Percentiles rank a stretch among this genome's conserved stretches.
phyloP scores from a whole-genome alignment of 1,140 invertebrate genomes.

The Gonatopus flavifemur region DNA sequence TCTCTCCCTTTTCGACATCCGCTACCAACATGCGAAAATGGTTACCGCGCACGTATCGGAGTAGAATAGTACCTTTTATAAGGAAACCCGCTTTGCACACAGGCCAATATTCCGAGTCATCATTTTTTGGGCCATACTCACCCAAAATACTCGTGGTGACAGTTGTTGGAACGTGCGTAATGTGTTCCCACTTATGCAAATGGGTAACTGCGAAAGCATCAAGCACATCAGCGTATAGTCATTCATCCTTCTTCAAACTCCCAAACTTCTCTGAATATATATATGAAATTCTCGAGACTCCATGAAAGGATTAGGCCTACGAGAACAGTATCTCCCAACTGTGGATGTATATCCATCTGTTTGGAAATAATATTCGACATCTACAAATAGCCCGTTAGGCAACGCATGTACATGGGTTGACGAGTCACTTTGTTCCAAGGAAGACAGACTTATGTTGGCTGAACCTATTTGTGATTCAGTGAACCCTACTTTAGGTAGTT shows the following conservation, averaged over 20 bases:
- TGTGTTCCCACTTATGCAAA: slow-evolving; percentile 13
- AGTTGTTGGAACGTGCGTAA: slow-evolving; percentile 13
- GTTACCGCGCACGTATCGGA: slow-evolving; percentile 9
- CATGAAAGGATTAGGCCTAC: not conserved
- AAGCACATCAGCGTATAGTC: slow-evolving; percentile 15
- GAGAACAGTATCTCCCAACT: not conserved
- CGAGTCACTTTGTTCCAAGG: not conserved
- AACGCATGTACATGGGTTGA: not conserved
- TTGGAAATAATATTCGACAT: slow-evolving; percentile 4
- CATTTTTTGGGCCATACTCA: not conserved
- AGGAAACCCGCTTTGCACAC: not conserved
- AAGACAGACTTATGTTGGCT: no score
- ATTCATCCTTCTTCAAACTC: slow-evolving; percentile 7
- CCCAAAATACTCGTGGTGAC: slow-evolving; percentile 3
- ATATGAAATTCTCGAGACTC: not conserved
- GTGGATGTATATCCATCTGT: not conserved
- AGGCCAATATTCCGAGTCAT: not conserved
- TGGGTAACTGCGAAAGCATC: slow-evolving; percentile 9
- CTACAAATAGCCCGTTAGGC: slow-evolving; percentile 2
- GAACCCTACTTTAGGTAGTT: no score
- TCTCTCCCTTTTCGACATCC: slow-evolving; percentile 3
- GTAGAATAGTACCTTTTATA: slow-evolving; percentile 6
- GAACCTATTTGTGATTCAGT: no score
- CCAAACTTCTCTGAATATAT: slow-evolving; percentile 6
- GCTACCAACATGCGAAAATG: slow-evolving; percentile 20